phyloP scores from a whole-genome alignment of 2,797 vertebrate genomes.

The Eulemur rubriventer region DNA sequence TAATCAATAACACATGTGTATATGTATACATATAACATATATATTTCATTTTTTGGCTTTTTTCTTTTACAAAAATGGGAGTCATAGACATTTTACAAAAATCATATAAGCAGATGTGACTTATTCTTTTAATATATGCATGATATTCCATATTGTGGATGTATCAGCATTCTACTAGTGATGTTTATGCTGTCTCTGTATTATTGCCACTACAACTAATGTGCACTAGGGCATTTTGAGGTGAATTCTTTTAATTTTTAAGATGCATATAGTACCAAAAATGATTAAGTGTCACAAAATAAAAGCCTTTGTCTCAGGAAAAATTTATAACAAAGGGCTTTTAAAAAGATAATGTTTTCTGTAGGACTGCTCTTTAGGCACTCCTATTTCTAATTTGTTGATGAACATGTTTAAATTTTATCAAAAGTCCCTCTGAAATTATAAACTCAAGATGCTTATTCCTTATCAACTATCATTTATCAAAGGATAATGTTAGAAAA shows the following conservation, averaged over 20 bases:
- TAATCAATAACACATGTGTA: neutral
- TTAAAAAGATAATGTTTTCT: neutral
- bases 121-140: neutral
- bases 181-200: neutral
- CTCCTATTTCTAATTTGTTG: neutral
- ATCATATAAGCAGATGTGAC: neutral
- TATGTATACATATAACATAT: neutral
- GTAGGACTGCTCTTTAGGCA: neutral
- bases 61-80: neutral
- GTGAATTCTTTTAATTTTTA: neutral
- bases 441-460: slow-evolving; percentile 8
- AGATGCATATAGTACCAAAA: neutral
- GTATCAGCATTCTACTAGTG: neutral
- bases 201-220: neutral
- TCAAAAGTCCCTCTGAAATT: neutral
- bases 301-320: neutral
- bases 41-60: neutral
- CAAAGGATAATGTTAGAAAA: slow-evolving; percentile 29
- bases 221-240: neutral
- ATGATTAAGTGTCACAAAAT: neutral
- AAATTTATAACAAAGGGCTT: neutral
- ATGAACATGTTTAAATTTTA: neutral
- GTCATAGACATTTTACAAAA: neutral
- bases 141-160: neutral
- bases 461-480: neutral